Conservation (phyloP, 2,888 invertebrate species). For the Drosophila prostipennis region DNA sequence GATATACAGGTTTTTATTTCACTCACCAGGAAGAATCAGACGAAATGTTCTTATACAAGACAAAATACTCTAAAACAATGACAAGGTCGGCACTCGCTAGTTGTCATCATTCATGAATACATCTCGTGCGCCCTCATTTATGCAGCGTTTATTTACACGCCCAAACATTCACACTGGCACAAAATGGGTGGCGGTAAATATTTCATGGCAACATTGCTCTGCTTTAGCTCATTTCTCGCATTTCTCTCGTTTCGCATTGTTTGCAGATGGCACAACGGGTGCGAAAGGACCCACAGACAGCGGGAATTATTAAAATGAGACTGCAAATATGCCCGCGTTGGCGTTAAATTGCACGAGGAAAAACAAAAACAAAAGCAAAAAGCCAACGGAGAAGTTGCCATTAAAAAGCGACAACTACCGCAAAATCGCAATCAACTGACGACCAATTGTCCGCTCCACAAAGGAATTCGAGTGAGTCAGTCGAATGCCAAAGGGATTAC, state of each 20-base stretch:
- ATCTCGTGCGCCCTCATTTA: slow-evolving; percentile 47
- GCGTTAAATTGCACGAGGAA: slow-evolving; percentile 36
- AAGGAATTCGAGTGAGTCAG: slow-evolving; percentile 20
- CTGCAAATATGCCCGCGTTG: slow-evolving; percentile 38
- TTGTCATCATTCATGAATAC: slow-evolving; percentile 45
- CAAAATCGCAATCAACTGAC: slow-evolving; percentile 39
- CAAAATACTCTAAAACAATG: slow-evolving; percentile 22
- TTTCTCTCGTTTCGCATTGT: slow-evolving; percentile 12
- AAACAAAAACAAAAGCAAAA: slow-evolving; percentile 1
- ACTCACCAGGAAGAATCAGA: not conserved
- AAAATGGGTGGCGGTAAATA: slow-evolving; percentile 42
- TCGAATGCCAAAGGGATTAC: slow-evolving; percentile 27
- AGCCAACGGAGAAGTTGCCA: slow-evolving; percentile 2
- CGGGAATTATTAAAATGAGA: slow-evolving; percentile 37
- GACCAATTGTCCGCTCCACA: slow-evolving; percentile 16
- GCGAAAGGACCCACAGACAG: slow-evolving; percentile 10
- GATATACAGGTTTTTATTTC: not conserved
- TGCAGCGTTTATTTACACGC: slow-evolving; percentile 47
- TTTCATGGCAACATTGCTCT: slow-evolving; percentile 34
- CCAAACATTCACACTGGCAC: slow-evolving; percentile 1
- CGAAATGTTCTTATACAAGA: not conserved
- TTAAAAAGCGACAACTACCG: slow-evolving; percentile 26
- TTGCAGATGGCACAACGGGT: not conserved
- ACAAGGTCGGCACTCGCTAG: slow-evolving; percentile 30
- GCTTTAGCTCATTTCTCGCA: slow-evolving; percentile 21